phyloP scores from a whole-genome alignment of 1,140 invertebrate genomes.

The Sarcophaga bullata region DNA sequence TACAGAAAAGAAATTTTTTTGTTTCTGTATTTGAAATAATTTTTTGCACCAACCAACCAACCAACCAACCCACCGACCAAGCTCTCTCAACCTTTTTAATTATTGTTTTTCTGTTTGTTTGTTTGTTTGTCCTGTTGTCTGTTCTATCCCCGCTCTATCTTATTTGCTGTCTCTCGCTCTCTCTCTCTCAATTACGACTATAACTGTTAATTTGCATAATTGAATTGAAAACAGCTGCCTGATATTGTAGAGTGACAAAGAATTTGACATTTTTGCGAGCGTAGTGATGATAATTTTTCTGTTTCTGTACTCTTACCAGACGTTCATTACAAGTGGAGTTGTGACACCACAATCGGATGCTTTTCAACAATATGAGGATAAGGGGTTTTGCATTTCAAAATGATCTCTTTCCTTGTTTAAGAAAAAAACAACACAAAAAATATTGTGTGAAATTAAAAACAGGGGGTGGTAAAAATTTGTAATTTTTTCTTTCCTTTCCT shows the following conservation, averaged over 20 bases:
- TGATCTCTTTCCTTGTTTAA: neutral
- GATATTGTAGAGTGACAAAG: neutral
- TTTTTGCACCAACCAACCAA: no score
- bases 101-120: neutral
- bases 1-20: no score
- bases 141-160: no score
- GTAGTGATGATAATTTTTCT: neutral
- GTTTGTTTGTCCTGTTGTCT: slow-evolving; percentile 18
- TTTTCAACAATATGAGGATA: neutral
- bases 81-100: no score
- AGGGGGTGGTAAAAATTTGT: neutral
- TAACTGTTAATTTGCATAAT: slow-evolving; percentile 38
- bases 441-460: neutral
- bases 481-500: no score
- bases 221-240: slow-evolving; percentile 34
- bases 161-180: no score
- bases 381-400: neutral
- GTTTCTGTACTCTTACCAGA: neutral
- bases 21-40: no score
- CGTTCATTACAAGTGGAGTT: neutral
- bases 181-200: slow-evolving; percentile 11
- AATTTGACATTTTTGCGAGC: slow-evolving; percentile 22
- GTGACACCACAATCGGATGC: neutral
- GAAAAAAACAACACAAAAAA: neutral
- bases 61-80: no score